Base-by-base conservation (phyloP, 1,140 invertebrate genomes). In the Cydia strobilella region DNA sequence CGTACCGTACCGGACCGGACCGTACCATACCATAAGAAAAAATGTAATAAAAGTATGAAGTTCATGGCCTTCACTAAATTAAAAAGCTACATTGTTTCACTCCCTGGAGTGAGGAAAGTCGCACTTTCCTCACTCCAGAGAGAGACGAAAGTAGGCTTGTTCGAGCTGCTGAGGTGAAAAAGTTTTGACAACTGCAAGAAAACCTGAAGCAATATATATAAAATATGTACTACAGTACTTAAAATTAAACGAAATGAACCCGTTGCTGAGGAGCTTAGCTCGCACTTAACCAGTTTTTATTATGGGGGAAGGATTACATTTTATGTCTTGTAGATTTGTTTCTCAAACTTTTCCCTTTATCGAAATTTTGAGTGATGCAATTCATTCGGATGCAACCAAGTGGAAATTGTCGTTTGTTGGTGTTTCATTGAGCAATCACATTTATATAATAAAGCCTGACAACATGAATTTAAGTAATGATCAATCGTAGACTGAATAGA, bases 271-370 rank as follows among this genome's bases (percentile, higher is more conserved):
- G 20, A 23, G 9, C 23, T 23, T 0, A 51, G 20, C 2, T 59
- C 54, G 54, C 7, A 20, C 54, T 59, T 59, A 23, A 12, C 54
- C 9, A n/a, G 3, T 42, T 69, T 69, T 69, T 42, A 69, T 42
- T 18, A 1, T 13, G 15, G 31, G 65, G 65, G 65, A 69, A 69
- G 65, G 65, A 69, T 69, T 69, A 69, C 65, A 35, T 69, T 65
- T 65, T 69, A 31, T 42, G 65, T 69, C 65, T 69, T 18, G 27
- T 35, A 69, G 65, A 69, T 69, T 69, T 69, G 65, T 59, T 59
- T 23, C 54, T 10, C 9, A n/a, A 59, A 51, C 48, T 51, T 59
- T 59, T 59, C 20, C 20, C 54, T 59, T 69, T 69, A 69, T 65
- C 63, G 63, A 35, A 35, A 39, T 69, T 69, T 69, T 59, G 54